Conservation (phyloP, 2,113 vertebrate species). For the Leptosomus discolor region DNA sequence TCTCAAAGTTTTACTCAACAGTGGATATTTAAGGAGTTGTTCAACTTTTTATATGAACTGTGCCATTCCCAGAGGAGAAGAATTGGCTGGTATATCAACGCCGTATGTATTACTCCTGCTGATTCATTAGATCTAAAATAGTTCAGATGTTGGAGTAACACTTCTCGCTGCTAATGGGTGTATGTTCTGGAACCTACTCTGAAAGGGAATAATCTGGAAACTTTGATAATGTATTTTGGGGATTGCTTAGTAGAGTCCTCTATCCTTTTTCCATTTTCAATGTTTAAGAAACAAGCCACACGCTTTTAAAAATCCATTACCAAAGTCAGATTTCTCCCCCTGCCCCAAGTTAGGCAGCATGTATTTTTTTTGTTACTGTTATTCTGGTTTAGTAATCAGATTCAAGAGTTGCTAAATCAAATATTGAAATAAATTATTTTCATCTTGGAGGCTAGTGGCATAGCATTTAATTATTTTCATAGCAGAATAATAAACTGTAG, state of each 20-base stretch:
- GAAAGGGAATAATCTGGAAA: background rate
- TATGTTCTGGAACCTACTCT: background rate
- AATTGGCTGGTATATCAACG: background rate
- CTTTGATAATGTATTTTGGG: background rate
- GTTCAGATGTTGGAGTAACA: background rate
- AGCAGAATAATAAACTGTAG: background rate
- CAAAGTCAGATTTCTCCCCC: background rate
- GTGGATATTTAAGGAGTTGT: background rate
- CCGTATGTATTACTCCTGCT: background rate
- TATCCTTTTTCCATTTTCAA: background rate
- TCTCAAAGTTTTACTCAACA: background rate
- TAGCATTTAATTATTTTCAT: background rate
- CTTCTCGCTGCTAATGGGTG: background rate
- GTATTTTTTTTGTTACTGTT: background rate
- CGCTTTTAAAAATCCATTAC: background rate
- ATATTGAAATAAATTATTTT: background rate
- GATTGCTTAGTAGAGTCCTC: background rate
- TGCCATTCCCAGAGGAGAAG: background rate
- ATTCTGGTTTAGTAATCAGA: background rate
- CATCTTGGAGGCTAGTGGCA: background rate
- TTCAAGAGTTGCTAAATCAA: background rate
- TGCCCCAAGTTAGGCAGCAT: background rate
- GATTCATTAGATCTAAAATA: slow-evolving; percentile 5
- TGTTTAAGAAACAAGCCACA: background rate
- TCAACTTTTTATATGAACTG: background rate